Percentiles rank a stretch among this genome's conserved stretches.
Conservation (phyloP, 2,113 vertebrate species). For the Aspiorhynchus laticeps region DNA sequence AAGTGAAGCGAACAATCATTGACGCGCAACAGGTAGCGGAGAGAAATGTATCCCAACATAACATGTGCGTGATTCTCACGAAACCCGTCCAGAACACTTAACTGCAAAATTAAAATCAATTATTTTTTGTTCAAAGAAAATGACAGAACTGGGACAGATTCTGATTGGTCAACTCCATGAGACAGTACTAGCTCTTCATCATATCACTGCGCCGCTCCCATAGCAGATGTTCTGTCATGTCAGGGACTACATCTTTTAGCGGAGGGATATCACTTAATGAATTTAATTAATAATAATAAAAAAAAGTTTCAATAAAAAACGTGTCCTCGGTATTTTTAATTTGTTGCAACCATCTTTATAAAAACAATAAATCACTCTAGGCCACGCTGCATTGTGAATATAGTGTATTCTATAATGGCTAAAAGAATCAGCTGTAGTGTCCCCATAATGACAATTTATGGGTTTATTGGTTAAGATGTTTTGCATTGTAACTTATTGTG, state of each 20-base stretch:
- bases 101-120: neutral
- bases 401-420: neutral
- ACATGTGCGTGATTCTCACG: neutral
- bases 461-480: neutral
- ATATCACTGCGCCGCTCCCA: no score
- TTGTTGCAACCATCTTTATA: neutral
- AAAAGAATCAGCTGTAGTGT: neutral
- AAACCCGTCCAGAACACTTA: neutral
- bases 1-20: conserved; percentile 63
- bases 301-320: conserved; percentile 52
- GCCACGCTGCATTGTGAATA: neutral
- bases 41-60: neutral
- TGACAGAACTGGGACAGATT: neutral
- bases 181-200: neutral
- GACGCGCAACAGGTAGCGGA: conserved; percentile 64
- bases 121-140: neutral
- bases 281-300: neutral
- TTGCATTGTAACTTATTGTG: neutral
- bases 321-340: no score
- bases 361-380: neutral
- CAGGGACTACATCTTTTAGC: neutral
- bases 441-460: neutral
- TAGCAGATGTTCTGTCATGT: no score
- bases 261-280: neutral
- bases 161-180: neutral